These are phyloP conservation scores for Lepidochrysops patricia DNA, from an alignment of 2,888 invertebrate species.

Conservation along the genomic window DNA sequence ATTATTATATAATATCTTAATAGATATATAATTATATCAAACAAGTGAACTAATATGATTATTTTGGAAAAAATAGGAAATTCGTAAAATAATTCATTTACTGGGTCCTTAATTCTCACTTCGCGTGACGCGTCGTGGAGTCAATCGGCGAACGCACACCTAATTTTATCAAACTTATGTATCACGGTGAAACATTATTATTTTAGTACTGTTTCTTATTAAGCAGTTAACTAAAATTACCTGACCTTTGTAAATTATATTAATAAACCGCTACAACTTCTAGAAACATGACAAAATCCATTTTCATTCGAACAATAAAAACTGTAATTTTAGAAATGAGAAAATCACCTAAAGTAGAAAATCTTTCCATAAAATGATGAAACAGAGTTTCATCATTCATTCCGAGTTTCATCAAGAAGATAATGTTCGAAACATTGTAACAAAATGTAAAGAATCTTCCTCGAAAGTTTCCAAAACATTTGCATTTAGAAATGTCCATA, in stretches of 20 bases:
- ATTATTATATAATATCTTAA: too few species aligned
- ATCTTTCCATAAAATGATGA: background rate
- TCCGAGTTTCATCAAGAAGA: background rate
- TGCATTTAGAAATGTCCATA: conserved; percentile 11
- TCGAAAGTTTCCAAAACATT: conserved; percentile 9
- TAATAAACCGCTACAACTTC: background rate
- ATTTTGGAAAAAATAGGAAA: conserved; percentile 9
- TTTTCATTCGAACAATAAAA: background rate
- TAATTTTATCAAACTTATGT: conserved; percentile 26
- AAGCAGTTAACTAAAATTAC: background rate
- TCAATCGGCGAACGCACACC: conserved; percentile 30
- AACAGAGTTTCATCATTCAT: background rate
- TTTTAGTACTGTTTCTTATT: background rate
- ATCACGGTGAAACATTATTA: conserved; percentile 13
- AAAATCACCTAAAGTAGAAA: background rate
- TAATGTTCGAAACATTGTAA: background rate
- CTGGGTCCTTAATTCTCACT: conserved; percentile 33
- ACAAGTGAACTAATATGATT: background rate
- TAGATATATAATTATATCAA: background rate
- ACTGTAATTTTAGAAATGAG: background rate
- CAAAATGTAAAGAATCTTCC: background rate
- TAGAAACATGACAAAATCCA: background rate
- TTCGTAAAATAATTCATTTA: conserved; percentile 18
- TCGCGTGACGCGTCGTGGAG: conserved; percentile 36
- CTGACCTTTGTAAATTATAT: background rate